Evolutionary conservation across 1,140 invertebrate genomes (phyloP), one percentile per base, ranked within the genome.

Genomic region (Wasmannia auropunctata): DNA sequence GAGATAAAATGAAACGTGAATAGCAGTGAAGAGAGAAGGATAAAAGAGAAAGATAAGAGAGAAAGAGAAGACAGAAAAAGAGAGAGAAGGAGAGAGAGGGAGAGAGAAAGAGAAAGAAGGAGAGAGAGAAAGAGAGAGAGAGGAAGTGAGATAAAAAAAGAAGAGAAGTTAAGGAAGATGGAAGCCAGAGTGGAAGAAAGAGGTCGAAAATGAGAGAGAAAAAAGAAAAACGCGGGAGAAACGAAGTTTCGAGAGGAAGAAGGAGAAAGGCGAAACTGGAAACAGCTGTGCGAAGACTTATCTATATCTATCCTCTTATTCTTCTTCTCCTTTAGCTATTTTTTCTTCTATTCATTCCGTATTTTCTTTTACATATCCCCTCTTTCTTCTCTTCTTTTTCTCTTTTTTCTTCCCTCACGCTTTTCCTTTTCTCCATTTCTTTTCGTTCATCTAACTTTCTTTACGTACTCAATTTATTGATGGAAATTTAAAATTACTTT

Each of bases 1-100:
- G 88, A 86, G 85, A 89, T 46, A 37, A 81, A 81, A 81, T 58
- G 79, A 81, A 91, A 91, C 69, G 86, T 83, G 79, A 65, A 69
- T 77, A 86, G 63, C 74, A 70, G 49, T 43, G 83, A 49, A 72
- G 62, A 65, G 70, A 88, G 69, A 85, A 62, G 56, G 31, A 25
- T 19, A 37, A 63, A 69, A 49, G 51, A 81, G 25, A 25, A 40
- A 60, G 43, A 54, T 62, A 75, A 70, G 62, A 65, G 74, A 81
- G 90, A 87, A 86, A 87, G 85, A 28, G 65, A 14, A 54, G 28
- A 40, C 28, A 63, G 46, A 60, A n/a, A 31, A 19, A 56, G 46
- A 37, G 34, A 2, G 34, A 5, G 25, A 19, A 31, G 19, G 19
- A 51, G 46, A 70, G 43, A 14, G 19, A 6, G 2, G 5, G 49